Evolutionary conservation across 2,797 vertebrate genomes (phyloP).

Genomic region (Acipenser transmontanus): DNA sequence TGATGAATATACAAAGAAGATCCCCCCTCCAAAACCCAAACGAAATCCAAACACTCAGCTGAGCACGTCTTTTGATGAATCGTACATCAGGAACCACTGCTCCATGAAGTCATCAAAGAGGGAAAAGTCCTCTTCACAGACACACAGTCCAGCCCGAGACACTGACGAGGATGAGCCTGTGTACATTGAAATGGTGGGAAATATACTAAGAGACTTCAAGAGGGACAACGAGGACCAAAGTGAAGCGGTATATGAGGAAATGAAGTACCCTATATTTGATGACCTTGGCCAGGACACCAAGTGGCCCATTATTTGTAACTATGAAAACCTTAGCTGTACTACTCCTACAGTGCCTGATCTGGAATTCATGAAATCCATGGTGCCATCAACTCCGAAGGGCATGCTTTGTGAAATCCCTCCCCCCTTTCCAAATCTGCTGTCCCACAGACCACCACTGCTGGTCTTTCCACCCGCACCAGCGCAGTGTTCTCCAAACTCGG

Average conservation of each 20-base stretch:
- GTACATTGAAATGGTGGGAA: slow-evolving; percentile 98
- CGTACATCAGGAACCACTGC: slow-evolving; percentile 78
- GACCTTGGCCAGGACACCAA: slow-evolving; percentile 80
- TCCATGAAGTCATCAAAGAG: slow-evolving; percentile 62
- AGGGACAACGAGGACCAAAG: slow-evolving; percentile 81
- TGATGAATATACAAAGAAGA: slow-evolving; percentile 88
- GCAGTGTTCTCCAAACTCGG: slow-evolving; percentile 94
- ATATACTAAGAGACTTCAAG: slow-evolving; percentile 72
- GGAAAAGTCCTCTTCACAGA: slow-evolving; percentile 72
- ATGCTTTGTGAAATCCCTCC: slow-evolving; percentile 92
- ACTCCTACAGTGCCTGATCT: slow-evolving; percentile 88
- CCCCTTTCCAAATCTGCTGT: slow-evolving; percentile 93
- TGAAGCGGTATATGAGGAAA: slow-evolving; percentile 95
- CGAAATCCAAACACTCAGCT: slow-evolving; percentile 95
- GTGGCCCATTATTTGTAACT: slow-evolving; percentile 50
- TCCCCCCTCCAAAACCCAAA: slow-evolving; percentile 96
- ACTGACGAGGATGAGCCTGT: slow-evolving; percentile 89
- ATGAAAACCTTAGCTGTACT: slow-evolving; percentile 79
- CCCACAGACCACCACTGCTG: slow-evolving; percentile 87
- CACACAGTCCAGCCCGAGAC: slow-evolving; percentile 72
- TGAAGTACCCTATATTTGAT: slow-evolving; percentile 92
- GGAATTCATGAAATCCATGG: slow-evolving; percentile 74
- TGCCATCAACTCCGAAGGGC: slow-evolving; percentile 81
- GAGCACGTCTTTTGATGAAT: slow-evolving; percentile 94
- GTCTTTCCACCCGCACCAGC: slow-evolving; percentile 93